A percentile compares a stretch with the other conserved stretches of the same genome.
Conservation (phyloP, 2,113 vertebrate species). For the Chlamydotis undulata region DNA sequence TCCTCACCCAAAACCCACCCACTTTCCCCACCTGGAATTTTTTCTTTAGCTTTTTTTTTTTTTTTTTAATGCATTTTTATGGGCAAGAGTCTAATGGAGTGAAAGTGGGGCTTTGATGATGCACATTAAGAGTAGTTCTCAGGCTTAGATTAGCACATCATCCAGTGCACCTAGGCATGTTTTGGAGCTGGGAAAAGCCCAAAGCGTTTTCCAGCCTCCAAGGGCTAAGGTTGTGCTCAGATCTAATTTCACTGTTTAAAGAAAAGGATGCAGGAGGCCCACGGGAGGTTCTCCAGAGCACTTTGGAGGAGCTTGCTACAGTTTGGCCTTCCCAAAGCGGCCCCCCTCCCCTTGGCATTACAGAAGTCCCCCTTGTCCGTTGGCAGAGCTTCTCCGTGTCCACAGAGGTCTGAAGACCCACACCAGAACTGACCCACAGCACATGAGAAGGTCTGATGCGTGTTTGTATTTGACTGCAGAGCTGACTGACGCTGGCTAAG, state of each 20-base stretch:
- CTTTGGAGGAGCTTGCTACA: neutral
- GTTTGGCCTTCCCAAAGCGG: neutral
- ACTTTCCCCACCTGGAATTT: fast-evolving
- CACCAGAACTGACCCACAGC: fast-evolving
- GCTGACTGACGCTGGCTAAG: neutral
- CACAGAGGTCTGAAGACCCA: neutral
- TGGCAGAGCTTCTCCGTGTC: neutral
- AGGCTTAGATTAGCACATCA: fast-evolving
- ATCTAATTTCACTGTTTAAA: neutral
- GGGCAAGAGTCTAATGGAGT: neutral
- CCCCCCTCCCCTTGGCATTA: neutral
- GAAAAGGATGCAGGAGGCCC: neutral
- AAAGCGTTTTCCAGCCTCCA: neutral
- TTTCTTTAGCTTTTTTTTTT: neutral
- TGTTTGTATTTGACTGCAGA: neutral
- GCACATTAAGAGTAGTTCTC: neutral
- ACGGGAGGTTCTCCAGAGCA: neutral
- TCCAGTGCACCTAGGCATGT: fast-evolving
- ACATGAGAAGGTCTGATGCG: fast-evolving
- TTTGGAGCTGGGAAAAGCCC: neutral
- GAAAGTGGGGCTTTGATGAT: neutral
- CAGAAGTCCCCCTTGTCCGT: neutral
- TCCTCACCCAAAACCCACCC: neutral
- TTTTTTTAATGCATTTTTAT: neutral
- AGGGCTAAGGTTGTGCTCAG: fast-evolving